Evolutionary conservation across 1,140 invertebrate species (phyloP).

Genomic region (Drosophila athabasca): DNA sequence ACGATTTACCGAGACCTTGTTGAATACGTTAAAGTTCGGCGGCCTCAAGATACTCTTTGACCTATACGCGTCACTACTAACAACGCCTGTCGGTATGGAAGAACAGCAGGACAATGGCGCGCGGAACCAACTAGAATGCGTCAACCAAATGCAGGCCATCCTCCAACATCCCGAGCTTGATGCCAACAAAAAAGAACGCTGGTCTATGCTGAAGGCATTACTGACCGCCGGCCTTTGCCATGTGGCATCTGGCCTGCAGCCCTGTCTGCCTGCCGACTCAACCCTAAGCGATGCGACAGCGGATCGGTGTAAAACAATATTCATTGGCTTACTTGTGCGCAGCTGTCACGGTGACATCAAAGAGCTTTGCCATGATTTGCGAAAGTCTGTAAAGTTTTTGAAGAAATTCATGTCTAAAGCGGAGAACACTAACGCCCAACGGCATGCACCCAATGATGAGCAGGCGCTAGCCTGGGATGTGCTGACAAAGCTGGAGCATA

Average conservation of each 20-base stretch:
- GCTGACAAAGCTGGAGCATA: slow-evolving; percentile 10
- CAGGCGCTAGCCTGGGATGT: slow-evolving; percentile 25
- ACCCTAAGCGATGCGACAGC: too few relatives aligned
- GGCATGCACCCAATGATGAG: slow-evolving; percentile 10
- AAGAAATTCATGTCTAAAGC: slow-evolving; percentile 19
- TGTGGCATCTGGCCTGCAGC: slow-evolving; percentile 12
- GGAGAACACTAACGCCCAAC: neutral
- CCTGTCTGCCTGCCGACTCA: too few relatives aligned
- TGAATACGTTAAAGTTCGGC: neutral
- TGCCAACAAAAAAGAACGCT: slow-evolving; percentile 11
- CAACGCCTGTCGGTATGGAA: slow-evolving; percentile 5
- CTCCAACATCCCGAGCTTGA: slow-evolving; percentile 20
- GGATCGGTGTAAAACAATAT: too few relatives aligned
- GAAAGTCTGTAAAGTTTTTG: too few relatives aligned
- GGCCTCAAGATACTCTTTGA: slow-evolving; percentile 21
- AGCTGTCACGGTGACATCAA: too few relatives aligned
- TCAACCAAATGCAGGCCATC: slow-evolving; percentile 49
- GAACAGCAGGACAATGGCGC: neutral
- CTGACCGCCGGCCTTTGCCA: slow-evolving; percentile 26
- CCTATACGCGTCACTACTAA: slow-evolving; percentile 20
- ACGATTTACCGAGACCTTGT: neutral
- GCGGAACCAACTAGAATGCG: slow-evolving; percentile 10
- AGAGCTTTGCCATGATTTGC: too few relatives aligned
- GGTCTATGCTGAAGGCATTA: slow-evolving; percentile 4
- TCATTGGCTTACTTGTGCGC: too few relatives aligned